Evolutionary conservation across 1,140 invertebrate species (phyloP), one percentile per base, ranked within the genome.

Genomic region (Marisa cornuarietis): DNA sequence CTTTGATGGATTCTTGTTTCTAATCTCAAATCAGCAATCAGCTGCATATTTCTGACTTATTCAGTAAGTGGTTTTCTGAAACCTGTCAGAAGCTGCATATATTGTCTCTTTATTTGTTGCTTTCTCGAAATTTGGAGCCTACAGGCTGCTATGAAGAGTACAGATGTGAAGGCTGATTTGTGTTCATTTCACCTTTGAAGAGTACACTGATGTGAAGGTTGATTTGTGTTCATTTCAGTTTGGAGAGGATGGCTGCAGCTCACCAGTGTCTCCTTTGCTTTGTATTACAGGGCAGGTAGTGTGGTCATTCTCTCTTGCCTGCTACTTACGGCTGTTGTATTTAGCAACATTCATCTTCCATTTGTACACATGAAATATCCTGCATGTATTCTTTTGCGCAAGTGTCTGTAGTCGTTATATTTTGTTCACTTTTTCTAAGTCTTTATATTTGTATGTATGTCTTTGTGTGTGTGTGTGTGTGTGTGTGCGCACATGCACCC

Each of bases 191-290:
- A 71, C 6, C 31, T 42, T 4, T 42, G 31, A 72, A 42, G 51
- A 49, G 71, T 42, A 14, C 31, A 72, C 42, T 72, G 31, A 49
- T 11, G 10, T 49, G 49, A 72, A 14, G 11, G 13, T 13, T 22
- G 31, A 72, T n/a, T n/a, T 71, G 11, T 63, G 61, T 71, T 66
- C 69, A 52, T 78, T 54, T 71, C 71, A 71, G 68, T 79, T n/a
- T 77, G 76, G 63, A 24, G 18, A 63, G 9, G 76, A 77, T 13
- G 76, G 68, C 14, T 14, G n/a, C 49, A 66, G 66, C 62, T 77
- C 76, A 5, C 76, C 26, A 68, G 76, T 68, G 31, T 77, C 76
- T 13, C 76, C 76, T 16, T 77, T 77, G 76, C 76, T 77, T 77
- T 68, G 58, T 54, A 42, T 63, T 68, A 49, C 20, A 26, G 11